phyloP scores from a whole-genome alignment of 1,140 invertebrate genomes.

The Medauroidea extradentata region DNA sequence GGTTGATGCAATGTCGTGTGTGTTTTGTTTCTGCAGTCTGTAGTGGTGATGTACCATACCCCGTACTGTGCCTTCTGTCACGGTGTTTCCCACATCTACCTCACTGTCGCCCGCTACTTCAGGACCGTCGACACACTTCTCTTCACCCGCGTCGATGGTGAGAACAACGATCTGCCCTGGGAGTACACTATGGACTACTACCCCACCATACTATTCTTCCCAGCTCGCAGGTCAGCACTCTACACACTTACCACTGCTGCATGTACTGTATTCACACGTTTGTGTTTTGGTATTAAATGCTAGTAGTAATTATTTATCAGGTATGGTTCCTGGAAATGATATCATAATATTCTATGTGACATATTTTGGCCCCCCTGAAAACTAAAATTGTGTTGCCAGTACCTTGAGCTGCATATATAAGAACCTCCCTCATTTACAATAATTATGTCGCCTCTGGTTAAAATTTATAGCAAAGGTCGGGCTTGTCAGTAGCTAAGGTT shows the following conservation, averaged over 20 bases:
- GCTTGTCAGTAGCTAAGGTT: too few relatives aligned
- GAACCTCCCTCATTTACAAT: too few relatives aligned
- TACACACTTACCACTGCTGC: too few relatives aligned
- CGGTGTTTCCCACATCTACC: constrained; percentile 57
- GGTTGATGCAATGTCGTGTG: too few relatives aligned
- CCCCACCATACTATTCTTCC: constrained; percentile 71
- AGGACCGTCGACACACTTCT: constrained; percentile 48
- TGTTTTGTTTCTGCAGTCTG: constrained; percentile 50
- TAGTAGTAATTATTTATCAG: too few relatives aligned
- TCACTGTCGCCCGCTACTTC: constrained; percentile 61
- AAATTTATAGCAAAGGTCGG: too few relatives aligned
- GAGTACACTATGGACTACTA: constrained; percentile 68
- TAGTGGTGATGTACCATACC: constrained; percentile 64
- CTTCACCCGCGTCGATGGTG: constrained; percentile 71
- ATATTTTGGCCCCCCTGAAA: too few relatives aligned
- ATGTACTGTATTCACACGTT: neutral
- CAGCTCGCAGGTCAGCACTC: constrained; percentile 47
- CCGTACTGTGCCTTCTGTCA: constrained; percentile 70
- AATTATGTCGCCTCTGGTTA: too few relatives aligned
- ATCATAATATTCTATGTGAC: too few relatives aligned
- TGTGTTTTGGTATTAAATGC: neutral
- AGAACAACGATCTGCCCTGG: constrained; percentile 76
- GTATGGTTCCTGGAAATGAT: too few relatives aligned
- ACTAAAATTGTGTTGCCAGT: too few relatives aligned
- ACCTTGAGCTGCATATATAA: too few relatives aligned